Conservation (phyloP, 2,797 vertebrate species). For the Anguilla obscura region DNA sequence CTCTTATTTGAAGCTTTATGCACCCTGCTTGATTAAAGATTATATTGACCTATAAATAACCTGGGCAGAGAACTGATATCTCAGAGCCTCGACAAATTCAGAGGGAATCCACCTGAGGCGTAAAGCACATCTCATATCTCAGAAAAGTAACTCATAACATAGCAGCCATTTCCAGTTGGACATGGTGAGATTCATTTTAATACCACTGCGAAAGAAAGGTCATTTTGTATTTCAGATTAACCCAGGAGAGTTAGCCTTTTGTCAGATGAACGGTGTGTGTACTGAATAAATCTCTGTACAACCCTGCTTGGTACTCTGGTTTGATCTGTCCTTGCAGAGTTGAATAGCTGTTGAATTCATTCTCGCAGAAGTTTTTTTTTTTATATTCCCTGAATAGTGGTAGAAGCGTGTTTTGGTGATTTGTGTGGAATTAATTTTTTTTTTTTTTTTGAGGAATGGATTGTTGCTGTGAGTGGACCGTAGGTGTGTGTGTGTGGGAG, state of each 20-base stretch:
- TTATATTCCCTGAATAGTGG: neutral
- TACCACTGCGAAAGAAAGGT: conserved; percentile 28
- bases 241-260: conserved; percentile 27
- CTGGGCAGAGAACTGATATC: conserved; percentile 57
- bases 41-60: conserved; percentile 71
- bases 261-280: conserved; percentile 4
- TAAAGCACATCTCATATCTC: conserved; percentile 28
- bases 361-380: neutral
- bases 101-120: conserved; percentile 18
- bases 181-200: conserved; percentile 24
- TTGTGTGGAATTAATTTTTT: neutral
- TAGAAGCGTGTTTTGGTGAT: neutral
- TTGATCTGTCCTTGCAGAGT: conserved; percentile 2
- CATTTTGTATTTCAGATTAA: conserved; percentile 18
- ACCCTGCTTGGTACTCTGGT: neutral
- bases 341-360: conserved; percentile 3
- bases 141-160: neutral
- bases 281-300: neutral
- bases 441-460: neutral
- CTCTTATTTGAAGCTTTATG: conserved; percentile 19
- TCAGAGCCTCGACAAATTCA: conserved; percentile 59
- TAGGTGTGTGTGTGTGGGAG: neutral
- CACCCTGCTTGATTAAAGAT: conserved; percentile 60
- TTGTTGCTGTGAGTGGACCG: neutral
- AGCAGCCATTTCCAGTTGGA: conserved; percentile 8